Base-by-base conservation (phyloP, 2,797 vertebrate species). In the Calcarius lapponicus region DNA sequence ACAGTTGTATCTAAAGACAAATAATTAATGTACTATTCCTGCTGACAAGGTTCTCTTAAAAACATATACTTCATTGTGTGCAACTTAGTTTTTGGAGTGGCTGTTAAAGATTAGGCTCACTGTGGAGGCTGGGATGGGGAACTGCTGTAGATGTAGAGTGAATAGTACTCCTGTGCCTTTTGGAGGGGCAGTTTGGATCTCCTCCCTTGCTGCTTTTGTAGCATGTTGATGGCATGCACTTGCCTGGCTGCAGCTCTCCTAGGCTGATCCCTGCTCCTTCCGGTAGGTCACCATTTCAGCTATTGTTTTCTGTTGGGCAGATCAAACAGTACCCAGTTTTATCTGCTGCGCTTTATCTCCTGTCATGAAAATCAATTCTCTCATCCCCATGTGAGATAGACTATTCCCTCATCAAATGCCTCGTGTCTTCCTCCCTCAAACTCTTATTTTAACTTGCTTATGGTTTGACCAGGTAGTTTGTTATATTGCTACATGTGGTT, bases 311-410 rank as follows among this genome's bases (percentile, higher is more conserved):
- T 93, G 50, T 74, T 80, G 88, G 42, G 42, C 48, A 82, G 78
- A 92, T 90, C 94, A 90, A 93, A 90, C 40, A 60, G 36, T 48
- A 69, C 79, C 56, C 86, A 67, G 28, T 57, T 92, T 90, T 87
- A 80, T 87, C 81, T 93, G 34, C 57, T 2, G 4, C 67, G 53
- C 67, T 97, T 93, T 84, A 89, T 93, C 80, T 95, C 40, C 83
- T 90, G 80, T 88, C 94, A 88, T 65, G 88, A 75, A 94, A 91
- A 92, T 97, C 75, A 92, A 86, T 97, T 92, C 60, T 95, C 22
- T 48, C 80, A 78, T 94, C 15, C 57, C 60, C n/a, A 8, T 86
- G 64, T 90, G 88, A 94, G 94, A 93, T 25, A 76, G 45, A n/a
- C 86, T 76, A 72, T 96, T 96, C 91, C 67, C 71, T 72, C 14